Conservation (phyloP, 2,113 vertebrate species). For the Vicugna pacos region DNA sequence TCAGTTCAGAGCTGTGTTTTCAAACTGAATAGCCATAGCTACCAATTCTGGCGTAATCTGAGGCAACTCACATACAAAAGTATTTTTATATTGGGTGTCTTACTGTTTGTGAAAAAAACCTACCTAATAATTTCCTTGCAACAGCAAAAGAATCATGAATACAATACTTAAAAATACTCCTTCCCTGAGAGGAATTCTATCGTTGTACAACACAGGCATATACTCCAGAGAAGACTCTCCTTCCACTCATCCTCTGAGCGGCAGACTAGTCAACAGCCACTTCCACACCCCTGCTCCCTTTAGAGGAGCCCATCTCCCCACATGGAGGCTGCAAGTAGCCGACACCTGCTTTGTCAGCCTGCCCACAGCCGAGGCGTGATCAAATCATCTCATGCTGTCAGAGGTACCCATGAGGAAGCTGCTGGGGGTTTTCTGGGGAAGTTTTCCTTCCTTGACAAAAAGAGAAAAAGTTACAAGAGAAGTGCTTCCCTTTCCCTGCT, state of each 20-base stretch:
- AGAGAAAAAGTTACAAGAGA: neutral
- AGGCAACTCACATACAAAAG: neutral
- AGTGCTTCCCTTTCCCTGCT: neutral
- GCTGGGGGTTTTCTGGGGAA: neutral
- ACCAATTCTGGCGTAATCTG: constrained; percentile 37
- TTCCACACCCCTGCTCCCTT: neutral
- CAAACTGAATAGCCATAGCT: neutral
- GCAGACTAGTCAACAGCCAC: neutral
- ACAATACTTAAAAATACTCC: constrained; percentile 14
- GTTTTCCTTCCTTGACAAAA: constrained; percentile 41
- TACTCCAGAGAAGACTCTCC: neutral
- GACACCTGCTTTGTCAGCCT: neutral
- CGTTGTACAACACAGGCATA: neutral
- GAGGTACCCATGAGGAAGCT: constrained; percentile 32
- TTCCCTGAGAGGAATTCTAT: neutral
- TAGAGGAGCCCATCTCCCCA: neutral
- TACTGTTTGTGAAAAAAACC: neutral
- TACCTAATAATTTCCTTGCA: constrained; percentile 12
- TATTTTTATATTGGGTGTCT: constrained; percentile 28
- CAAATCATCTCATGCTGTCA: constrained; percentile 36
- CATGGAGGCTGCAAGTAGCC: neutral
- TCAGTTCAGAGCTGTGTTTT: constrained; percentile 29
- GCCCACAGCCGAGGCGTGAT: neutral
- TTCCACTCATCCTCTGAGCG: neutral
- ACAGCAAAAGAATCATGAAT: neutral